A percentile compares a stretch with the other conserved stretches of the same genome.
These are phyloP conservation scores for Moxostoma hubbsi DNA, from an alignment of 2,797 vertebrate genomes.

Conservation along the genomic window DNA sequence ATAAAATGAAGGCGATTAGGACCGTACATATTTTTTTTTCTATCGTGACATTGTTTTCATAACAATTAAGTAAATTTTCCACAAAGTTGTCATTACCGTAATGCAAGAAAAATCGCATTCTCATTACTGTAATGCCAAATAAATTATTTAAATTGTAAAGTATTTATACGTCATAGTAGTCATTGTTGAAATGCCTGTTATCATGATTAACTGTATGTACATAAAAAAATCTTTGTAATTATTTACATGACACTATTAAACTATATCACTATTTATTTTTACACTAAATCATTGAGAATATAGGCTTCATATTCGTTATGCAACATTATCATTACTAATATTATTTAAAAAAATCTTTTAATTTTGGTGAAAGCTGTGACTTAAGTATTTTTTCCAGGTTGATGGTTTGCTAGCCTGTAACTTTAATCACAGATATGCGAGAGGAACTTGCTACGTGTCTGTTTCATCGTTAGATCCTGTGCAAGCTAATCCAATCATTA, in stretches of 20 bases:
- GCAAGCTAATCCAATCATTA: constrained; percentile 7
- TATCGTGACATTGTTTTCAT: not conserved
- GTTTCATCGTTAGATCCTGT: not conserved
- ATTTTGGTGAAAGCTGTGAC: no score
- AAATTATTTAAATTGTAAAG: constrained; percentile 4
- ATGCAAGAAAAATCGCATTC: not conserved
- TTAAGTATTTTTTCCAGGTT: not conserved
- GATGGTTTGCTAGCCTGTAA: not conserved
- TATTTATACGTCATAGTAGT: not conserved
- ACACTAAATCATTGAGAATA: no score
- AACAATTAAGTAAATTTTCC: not conserved
- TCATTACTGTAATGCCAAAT: not conserved
- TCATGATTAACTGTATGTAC: no score
- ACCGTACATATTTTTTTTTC: no score
- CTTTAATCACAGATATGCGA: not conserved
- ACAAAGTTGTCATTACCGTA: not conserved
- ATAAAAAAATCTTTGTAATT: no score
- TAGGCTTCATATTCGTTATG: no score
- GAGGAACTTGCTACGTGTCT: not conserved
- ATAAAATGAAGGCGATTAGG: not conserved
- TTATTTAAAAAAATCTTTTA: no score
- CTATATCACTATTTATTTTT: no score
- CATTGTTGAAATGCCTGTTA: constrained; percentile 10
- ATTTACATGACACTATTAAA: no score
- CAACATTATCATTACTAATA: no score